A percentile compares a stretch with the other conserved stretches of the same genome.
Conservation (phyloP, 2,113 vertebrate genomes). For the Pyrgilauda ruficollis region DNA sequence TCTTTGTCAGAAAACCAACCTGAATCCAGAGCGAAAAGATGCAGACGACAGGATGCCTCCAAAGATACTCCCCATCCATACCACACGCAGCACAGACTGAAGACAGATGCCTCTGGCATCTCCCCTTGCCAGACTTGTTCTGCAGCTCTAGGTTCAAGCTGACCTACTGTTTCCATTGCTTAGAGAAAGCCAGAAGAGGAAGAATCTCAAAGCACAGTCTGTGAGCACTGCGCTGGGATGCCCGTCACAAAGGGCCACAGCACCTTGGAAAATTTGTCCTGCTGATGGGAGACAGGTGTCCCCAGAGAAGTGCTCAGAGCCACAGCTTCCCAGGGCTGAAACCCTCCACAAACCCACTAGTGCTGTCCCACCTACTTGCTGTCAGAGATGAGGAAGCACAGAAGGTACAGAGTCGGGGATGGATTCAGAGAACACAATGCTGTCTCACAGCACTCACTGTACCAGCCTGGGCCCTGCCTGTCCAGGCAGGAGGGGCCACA, state of each 20-base stretch:
- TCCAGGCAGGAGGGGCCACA: not conserved
- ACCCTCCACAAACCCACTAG: not conserved
- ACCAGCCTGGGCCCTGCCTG: not conserved
- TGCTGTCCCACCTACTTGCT: not conserved
- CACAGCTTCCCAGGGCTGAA: not conserved
- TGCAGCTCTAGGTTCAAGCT: not conserved
- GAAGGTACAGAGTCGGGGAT: not conserved
- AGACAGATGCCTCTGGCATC: not conserved
- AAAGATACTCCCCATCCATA: not conserved
- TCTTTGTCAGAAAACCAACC: constrained; percentile 21
- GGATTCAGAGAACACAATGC: not conserved
- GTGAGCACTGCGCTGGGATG: not conserved
- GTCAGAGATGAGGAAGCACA: not conserved
- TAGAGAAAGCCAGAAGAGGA: not conserved
- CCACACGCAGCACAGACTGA: not conserved
- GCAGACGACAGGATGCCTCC: not conserved
- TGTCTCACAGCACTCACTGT: not conserved
- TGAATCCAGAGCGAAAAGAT: constrained; percentile 6
- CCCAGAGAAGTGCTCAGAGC: not conserved
- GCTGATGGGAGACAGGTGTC: not conserved
- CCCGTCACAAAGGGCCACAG: not conserved
- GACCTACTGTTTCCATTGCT: not conserved
- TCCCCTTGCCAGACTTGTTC: constrained; percentile 9
- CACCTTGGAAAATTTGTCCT: not conserved
- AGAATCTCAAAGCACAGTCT: not conserved